Base-by-base conservation (phyloP, 2,797 vertebrate genomes). In the Synanceia verrucosa region DNA sequence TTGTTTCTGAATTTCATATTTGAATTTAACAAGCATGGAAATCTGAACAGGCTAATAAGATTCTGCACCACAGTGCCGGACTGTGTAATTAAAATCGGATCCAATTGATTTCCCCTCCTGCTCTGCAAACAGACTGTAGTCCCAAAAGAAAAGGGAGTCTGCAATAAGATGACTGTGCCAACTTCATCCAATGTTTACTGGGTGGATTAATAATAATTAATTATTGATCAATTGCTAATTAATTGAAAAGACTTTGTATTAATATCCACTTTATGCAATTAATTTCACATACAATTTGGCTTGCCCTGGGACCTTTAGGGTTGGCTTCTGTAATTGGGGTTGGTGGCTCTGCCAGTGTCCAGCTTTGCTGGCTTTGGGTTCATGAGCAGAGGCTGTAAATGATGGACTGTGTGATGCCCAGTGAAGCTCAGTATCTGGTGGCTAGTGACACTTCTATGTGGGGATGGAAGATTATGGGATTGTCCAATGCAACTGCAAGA, bases 81-180 rank as follows among this genome's bases (percentile, higher is more conserved):
- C 59, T 79, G n/a, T 78, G 64, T 84, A 70, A 90, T 90, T 88
- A 86, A 88, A 84, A 83, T 69, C n/a, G n/a, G 73, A 84, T 81
- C 84, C 78, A 78, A 87, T 78, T 78, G 79, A 88, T 44, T 5
- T 34, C 13, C 1, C 1, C 1, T 18, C 56, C 76, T 57, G 61
- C 68, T 83, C 59, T 86, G 78, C 74, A 79, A 70, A 62, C 16
- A 31, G 44, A 41, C 69, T 57, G 44, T 36, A 6, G n/a, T 76
- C 79, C 79, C 77, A 26, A 64, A 66, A 79, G 66, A 78, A 19
- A 64, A 53, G 31, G 2, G 47, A 58, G 26, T 57, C 28, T 21
- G 69, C 71, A 66, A 19, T 3, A 26, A 36, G 37, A 73, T 46
- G 29, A 73, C 65, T 73, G 66, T 61, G n/a, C n/a, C n/a, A n/a